Conservation (phyloP, 1,140 invertebrate species). For the Anoplolepis gracilipes region DNA sequence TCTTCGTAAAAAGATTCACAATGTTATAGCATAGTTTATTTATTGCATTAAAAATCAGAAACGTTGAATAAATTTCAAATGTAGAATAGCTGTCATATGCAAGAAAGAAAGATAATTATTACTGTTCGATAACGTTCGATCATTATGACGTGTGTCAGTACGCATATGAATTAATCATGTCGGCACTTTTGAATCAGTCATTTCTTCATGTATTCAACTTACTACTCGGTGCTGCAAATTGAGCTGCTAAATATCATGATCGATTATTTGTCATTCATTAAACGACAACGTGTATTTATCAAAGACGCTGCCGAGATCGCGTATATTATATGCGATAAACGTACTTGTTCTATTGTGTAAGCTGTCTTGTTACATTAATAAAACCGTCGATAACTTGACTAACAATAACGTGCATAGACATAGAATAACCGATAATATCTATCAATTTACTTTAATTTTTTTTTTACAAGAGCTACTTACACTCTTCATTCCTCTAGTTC, state of each 20-base stretch:
- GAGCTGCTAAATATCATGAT: conserved; percentile 41
- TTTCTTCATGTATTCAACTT: conserved; percentile 3
- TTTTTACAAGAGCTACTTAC: background rate
- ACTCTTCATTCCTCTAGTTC: background rate
- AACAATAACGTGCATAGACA: background rate
- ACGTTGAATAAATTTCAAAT: conserved; percentile 49
- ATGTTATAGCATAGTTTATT: conserved; percentile 6
- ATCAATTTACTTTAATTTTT: background rate
- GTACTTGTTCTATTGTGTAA: background rate
- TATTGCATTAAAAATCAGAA: conserved; percentile 16
- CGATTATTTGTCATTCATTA: conserved; percentile 38
- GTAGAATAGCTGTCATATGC: conserved; percentile 23
- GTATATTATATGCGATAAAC: background rate
- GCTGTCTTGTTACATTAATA: conserved; percentile 9
- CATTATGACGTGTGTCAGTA: conserved; percentile 44
- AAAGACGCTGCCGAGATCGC: background rate
- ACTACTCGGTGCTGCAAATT: conserved; percentile 15
- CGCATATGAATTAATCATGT: conserved; percentile 45
- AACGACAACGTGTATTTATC: conserved; percentile 20
- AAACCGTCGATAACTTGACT: background rate
- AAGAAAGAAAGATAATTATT: conserved; percentile 24
- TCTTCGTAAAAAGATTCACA: background rate
- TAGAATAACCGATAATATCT: conserved; percentile 1
- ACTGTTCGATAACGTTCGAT: conserved; percentile 31
- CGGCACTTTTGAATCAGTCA: conserved; percentile 21